Percentiles rank a stretch among this genome's conserved stretches.
These are phyloP conservation scores for Bovichtus diacanthus DNA, from an alignment of 2,797 vertebrate species.

Conservation along the genomic window DNA sequence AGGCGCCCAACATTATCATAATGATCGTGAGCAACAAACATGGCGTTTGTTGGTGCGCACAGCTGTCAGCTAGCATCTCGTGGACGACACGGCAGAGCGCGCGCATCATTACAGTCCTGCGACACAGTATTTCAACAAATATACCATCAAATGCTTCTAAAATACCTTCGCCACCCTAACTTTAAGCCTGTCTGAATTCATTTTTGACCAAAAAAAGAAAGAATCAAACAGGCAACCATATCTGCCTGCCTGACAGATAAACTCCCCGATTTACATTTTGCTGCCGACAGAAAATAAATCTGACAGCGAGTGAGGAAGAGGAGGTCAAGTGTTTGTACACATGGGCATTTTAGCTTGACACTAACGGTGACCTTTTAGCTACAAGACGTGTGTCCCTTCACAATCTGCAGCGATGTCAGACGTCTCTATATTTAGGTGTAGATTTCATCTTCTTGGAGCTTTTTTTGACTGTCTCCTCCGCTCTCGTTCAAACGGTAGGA, in stretches of 20 bases:
- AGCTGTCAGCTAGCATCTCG: no score
- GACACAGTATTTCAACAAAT: no score
- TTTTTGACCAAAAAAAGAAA: no score
- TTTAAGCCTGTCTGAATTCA: no score
- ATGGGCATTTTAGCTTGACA: conserved; percentile 47
- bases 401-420: background rate
- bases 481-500: background rate
- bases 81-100: no score
- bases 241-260: background rate
- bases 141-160: no score
- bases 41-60: no score
- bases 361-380: conserved; percentile 36
- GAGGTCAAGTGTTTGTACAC: conserved; percentile 20
- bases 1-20: no score
- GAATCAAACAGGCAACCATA: background rate
- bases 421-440: background rate
- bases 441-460: background rate
- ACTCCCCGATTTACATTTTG: conserved; percentile 49
- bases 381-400: background rate
- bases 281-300: conserved; percentile 38
- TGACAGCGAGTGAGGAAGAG: conserved; percentile 34
- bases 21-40: no score
- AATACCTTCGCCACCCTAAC: no score
- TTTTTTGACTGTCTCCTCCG: background rate
- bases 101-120: no score